Evolutionary conservation across 2,797 vertebrate species (phyloP), one percentile per base, ranked within the genome.

Genomic region (Rhadinocentrus ornatus): DNA sequence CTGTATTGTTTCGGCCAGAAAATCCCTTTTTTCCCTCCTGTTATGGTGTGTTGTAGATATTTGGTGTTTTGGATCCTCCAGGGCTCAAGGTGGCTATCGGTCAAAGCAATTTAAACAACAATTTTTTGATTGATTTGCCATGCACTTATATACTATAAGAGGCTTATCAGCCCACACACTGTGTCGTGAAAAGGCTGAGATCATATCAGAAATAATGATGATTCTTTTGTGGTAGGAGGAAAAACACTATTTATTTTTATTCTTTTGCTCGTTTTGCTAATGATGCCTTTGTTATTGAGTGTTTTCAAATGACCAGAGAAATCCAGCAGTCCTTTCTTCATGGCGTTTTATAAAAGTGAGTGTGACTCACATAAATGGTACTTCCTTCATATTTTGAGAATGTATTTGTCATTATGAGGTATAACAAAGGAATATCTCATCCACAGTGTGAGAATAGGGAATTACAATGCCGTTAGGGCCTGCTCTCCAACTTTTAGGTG

Each of bases 371-470:
- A 66, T 27, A 55, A 73, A 80, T 64, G 22, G 69, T 13, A 54
- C 72, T 78, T 63, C 62, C 56, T 70, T 81, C 70, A 73, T 77
- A 72, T 82, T 88, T 84, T 91, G 89, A 90, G 91, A 93, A 95
- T 94, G 92, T 92, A 94, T 93, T 89, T 85, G 74, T 72, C 78
- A 74, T 80, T 66, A 93, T 92, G 89, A 90, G 86, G 87, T 93
- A 81, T 71, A 27, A 64, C 18, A 62, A 80, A 86, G 71, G 79
- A 75, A 66, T 67, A 62, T 63, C 74, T 71, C 63, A 65, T 55
- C 39, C 52, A 44, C 69, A 46, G 37, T 8, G 61, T 69, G 65
- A 48, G 74, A 85, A 78, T 52, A 61, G 81, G 67, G 82, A 77
- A 81, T 87, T 81, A 72, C 77, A 81, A 88, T 62, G 76, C 69